Conservation (phyloP, 2,113 vertebrate species). For the Procavia capensis region DNA sequence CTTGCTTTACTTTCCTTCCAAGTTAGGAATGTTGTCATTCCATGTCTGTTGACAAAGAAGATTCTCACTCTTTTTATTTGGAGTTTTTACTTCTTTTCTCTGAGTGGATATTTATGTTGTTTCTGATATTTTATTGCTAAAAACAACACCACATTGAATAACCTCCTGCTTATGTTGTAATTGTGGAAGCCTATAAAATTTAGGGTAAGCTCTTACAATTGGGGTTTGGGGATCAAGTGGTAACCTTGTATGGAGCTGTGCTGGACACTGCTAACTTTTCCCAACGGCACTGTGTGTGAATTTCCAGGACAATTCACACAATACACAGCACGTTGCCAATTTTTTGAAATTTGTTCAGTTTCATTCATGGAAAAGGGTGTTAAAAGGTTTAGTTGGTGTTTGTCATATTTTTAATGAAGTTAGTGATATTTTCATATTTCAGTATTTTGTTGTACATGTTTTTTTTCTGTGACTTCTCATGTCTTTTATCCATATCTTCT, state of each 20-base stretch:
- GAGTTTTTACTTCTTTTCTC: neutral
- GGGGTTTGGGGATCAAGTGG: rapidly evolving
- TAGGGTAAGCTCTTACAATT: neutral
- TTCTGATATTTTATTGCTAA: neutral
- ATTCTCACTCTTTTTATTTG: neutral
- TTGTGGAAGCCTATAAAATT: neutral
- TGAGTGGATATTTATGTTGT: too few relatives aligned
- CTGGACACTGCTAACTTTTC: neutral
- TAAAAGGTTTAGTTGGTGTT: neutral
- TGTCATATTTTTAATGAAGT: neutral
- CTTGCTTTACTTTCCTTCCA: neutral
- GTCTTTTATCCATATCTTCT: neutral
- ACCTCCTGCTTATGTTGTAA: neutral
- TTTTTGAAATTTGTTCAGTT: neutral
- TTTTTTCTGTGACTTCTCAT: neutral
- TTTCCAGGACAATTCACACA: neutral
- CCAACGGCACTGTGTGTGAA: rapidly evolving
- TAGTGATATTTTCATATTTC: neutral
- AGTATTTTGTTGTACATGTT: neutral
- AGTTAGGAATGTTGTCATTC: neutral
- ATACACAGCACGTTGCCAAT: too few relatives aligned
- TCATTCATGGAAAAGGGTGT: neutral
- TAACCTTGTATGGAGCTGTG: rapidly evolving
- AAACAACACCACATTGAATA: too few relatives aligned
- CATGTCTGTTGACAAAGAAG: neutral